Evolutionary conservation across 2,888 invertebrate species (phyloP).

Genomic region (Branchipolynoe longqiensis): DNA sequence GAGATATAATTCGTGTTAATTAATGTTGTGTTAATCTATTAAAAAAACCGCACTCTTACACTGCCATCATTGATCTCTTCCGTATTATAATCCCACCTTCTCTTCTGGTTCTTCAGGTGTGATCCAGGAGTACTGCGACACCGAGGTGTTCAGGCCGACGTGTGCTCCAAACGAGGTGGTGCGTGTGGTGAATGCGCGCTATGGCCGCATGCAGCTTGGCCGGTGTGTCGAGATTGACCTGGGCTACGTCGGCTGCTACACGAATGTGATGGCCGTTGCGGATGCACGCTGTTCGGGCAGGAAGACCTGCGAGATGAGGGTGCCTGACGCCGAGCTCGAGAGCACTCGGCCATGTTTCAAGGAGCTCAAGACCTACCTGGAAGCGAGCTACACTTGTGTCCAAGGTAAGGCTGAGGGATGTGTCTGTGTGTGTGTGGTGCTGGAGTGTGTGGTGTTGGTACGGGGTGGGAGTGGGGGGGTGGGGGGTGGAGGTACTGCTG

Average conservation of each 20-base stretch:
- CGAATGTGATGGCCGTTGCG: conserved; percentile 60
- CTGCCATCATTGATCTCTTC: not conserved
- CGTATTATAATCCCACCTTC: not conserved
- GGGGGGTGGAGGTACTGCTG: too few relatives aligned
- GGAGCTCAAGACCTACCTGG: conserved; percentile 68
- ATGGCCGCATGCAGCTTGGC: conserved; percentile 63
- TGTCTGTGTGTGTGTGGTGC: too few relatives aligned
- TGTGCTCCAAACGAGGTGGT: conserved; percentile 61
- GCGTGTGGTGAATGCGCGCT: conserved; percentile 59
- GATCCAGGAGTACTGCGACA: conserved; percentile 61
- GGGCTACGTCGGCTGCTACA: conserved; percentile 64
- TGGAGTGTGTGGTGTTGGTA: too few relatives aligned
- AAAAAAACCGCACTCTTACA: not conserved
- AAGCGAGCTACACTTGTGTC: conserved; percentile 67
- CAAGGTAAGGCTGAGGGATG: conserved; percentile 62
- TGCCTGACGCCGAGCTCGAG: conserved; percentile 67
- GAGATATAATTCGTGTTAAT: too few relatives aligned
- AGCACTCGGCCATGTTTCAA: conserved; percentile 64
- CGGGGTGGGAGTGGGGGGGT: too few relatives aligned
- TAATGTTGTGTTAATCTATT: not conserved
- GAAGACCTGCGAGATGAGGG: conserved; percentile 61
- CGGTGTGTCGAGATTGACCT: conserved; percentile 63
- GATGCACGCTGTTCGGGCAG: conserved; percentile 65
- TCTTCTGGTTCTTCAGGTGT: conserved; percentile 2
- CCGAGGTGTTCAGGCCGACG: conserved; percentile 62